phyloP scores from a whole-genome alignment of 2,797 vertebrate species.

The Rhynchotus rufescens region DNA sequence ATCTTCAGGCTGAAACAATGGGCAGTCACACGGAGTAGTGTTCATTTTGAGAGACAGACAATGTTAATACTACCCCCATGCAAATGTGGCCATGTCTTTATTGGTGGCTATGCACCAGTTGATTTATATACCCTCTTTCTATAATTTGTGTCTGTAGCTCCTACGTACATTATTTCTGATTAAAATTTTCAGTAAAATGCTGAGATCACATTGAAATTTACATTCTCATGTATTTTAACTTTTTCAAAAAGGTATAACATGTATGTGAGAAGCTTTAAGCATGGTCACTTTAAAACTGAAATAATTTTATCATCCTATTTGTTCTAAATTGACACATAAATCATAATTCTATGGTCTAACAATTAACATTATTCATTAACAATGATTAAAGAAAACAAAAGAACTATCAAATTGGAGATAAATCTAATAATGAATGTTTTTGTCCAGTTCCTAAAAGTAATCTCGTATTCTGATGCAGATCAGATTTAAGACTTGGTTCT shows the following conservation, averaged over 20 bases:
- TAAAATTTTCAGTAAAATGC: neutral
- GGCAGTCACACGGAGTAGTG: neutral
- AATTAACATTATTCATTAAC: neutral
- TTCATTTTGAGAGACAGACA: neutral
- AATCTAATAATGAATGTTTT: neutral
- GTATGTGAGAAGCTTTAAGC: neutral
- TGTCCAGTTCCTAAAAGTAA: neutral
- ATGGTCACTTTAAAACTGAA: neutral
- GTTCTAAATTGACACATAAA: neutral
- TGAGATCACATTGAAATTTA: neutral
- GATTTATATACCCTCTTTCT: neutral
- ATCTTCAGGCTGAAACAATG: neutral
- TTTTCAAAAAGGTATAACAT: neutral
- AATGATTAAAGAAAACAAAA: neutral
- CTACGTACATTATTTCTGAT: neutral
- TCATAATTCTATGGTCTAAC: neutral
- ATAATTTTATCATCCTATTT: neutral
- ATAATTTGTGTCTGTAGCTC: neutral
- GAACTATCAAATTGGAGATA: neutral
- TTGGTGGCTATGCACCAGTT: neutral
- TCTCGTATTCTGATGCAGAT: neutral
- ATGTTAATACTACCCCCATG: neutral
- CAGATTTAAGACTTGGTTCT: neutral
- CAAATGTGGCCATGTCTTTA: neutral
- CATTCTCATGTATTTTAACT: neutral